phyloP scores from a whole-genome alignment of 2,113 vertebrate genomes.

The Bettongia penicillata region DNA sequence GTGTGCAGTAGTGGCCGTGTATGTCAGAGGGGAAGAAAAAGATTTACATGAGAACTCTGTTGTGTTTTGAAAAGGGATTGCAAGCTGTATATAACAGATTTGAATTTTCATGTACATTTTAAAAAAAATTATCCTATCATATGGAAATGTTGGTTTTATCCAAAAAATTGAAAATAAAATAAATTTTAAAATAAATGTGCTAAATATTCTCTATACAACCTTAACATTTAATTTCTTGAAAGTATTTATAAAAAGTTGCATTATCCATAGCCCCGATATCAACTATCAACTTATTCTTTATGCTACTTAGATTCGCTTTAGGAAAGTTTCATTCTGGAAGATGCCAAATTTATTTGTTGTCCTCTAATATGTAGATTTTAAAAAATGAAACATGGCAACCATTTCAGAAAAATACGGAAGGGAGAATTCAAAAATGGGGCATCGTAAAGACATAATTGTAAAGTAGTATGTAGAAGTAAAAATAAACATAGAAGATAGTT shows the following conservation, averaged over 20 bases:
- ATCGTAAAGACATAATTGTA: not conserved
- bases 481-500: not conserved
- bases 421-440: not conserved
- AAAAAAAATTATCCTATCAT: no score
- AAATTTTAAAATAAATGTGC: no score
- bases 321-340: not conserved
- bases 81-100: no score
- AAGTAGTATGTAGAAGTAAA: no score
- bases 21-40: no score
- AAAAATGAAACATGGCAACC: not conserved
- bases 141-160: no score
- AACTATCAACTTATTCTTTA: not conserved
- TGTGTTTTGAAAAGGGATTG: no score
- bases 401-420: not conserved
- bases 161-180: no score
- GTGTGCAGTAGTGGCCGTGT: no score
- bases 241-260: not conserved
- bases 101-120: no score
- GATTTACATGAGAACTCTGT: no score
- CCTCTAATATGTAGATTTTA: not conserved
- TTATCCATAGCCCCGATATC: not conserved
- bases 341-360: not conserved
- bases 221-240: not conserved
- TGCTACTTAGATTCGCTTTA: not conserved
- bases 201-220: not conserved